A percentile compares a stretch with the other conserved stretches of the same genome.
These are phyloP conservation scores for Machaerirhynchus nigripectus DNA, from an alignment of 2,113 vertebrate genomes.

Conservation along the genomic window DNA sequence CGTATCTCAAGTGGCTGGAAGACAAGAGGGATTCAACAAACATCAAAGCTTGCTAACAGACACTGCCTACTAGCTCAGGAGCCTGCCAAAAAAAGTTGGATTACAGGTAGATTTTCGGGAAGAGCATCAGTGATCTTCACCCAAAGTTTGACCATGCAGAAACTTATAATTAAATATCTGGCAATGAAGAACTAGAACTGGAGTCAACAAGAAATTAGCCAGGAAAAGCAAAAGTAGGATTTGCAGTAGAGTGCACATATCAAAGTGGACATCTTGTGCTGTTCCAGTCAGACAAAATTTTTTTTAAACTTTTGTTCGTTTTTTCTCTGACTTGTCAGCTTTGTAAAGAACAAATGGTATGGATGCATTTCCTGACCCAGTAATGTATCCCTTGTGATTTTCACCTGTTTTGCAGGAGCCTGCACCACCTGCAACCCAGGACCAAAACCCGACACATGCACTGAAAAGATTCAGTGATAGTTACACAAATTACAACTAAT, in stretches of 20 bases:
- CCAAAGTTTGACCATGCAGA: background rate
- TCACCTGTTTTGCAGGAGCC: background rate
- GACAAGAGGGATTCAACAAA: background rate
- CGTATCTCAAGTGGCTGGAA: constrained; percentile 89
- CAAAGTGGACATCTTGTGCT: background rate
- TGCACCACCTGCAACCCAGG: background rate
- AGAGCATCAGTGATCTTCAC: background rate
- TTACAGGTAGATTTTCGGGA: background rate
- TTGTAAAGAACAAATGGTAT: background rate
- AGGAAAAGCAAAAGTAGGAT: background rate
- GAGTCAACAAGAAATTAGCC: background rate
- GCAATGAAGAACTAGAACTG: background rate
- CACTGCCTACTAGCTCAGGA: background rate
- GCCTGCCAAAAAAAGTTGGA: background rate
- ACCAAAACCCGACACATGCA: background rate
- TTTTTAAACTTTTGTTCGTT: background rate
- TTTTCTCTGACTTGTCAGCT: background rate
- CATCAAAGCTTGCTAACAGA: background rate
- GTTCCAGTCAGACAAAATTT: background rate
- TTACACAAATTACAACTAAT: background rate
- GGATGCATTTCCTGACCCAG: background rate
- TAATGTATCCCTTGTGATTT: background rate
- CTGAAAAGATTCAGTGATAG: background rate
- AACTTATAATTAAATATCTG: background rate
- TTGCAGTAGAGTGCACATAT: background rate